Evolutionary conservation across 2,888 invertebrate species (phyloP), one percentile per base, ranked within the genome.

Genomic region (Trypoxylon attenuatum): DNA sequence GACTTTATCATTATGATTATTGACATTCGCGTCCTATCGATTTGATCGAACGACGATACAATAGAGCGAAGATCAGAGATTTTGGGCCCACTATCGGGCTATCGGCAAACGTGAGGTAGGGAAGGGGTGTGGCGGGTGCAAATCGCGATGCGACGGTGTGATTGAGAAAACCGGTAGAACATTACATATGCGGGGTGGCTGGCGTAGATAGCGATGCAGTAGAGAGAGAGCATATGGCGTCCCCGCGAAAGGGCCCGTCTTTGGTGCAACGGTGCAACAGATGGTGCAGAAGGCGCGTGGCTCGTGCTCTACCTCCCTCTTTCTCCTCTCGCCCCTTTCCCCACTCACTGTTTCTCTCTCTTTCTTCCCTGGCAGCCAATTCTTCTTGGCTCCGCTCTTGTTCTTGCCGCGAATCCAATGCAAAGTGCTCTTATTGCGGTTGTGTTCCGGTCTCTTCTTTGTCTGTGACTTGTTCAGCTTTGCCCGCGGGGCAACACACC

Each of bases 181-280:
- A 59, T 67, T 67, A 67, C 50, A 45, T 47, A 64, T 58, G 64
- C 58, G 50, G 51, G 38, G 58, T 53, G 58, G 13, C 2, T 4
- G 33, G 2, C 54, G 66, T 72, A 60, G 52, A 54, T 65, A 55
- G 55, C 52, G 50, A 65, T 49, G 65, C 47, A 58, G 58, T 38
- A 61, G 59, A 72, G 55, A 70, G 72, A 46, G 63, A 71, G 68
- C 73, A 73, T 71, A 73, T 73, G 73, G 73, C 64, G 71, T 73
- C 73, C 70, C 64, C 69, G 53, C 54, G 65, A 71, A 69, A 53
- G 43, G 46, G 39, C 65, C 66, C 66, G 69, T 69, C 68, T 68
- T 73, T 50, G 69, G 50, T 51, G 53, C 53, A 53, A 61, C 70
- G 67, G 53, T 63, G 66, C 69, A 74, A 74, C 74, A 74, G 74